Evolutionary conservation across 2,113 vertebrate species (phyloP).

Genomic region (Chlamydotis undulata): DNA sequence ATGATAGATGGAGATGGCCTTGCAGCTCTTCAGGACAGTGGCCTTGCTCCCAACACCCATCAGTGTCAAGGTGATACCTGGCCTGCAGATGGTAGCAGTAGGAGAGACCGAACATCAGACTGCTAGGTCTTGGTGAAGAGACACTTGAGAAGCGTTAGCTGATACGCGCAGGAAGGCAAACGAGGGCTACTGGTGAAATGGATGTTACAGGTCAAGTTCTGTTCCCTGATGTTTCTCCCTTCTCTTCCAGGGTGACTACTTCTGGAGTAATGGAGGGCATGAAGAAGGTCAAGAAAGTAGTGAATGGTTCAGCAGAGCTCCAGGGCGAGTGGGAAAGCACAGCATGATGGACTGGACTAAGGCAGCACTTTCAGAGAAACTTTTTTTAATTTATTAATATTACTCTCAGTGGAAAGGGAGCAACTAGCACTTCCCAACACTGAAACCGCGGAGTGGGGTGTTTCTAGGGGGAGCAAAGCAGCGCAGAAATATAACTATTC

Average conservation of each 20-base stretch:
- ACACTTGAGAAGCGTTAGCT: neutral
- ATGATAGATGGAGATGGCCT: neutral
- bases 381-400: conserved; percentile 65
- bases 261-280: conserved; percentile 79
- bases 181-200: neutral
- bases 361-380: conserved; percentile 37
- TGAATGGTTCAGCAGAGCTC: conserved; percentile 73
- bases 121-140: neutral
- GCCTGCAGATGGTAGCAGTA: neutral
- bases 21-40: neutral
- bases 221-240: neutral
- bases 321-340: conserved; percentile 70
- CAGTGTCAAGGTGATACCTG: neutral
- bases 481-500: conserved; percentile 14
- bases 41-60: neutral
- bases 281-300: conserved; percentile 82
- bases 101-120: neutral
- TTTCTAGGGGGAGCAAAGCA: conserved; percentile 13
- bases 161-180: neutral
- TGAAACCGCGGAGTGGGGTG: conserved; percentile 28
- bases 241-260: conserved; percentile 73
- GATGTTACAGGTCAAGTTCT: neutral
- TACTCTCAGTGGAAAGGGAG: conserved; percentile 45
- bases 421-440: conserved; percentile 14
- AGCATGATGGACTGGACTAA: conserved; percentile 53